Evolutionary conservation across 2,113 vertebrate species (phyloP).

Genomic region (Dasyprocta punctata): DNA sequence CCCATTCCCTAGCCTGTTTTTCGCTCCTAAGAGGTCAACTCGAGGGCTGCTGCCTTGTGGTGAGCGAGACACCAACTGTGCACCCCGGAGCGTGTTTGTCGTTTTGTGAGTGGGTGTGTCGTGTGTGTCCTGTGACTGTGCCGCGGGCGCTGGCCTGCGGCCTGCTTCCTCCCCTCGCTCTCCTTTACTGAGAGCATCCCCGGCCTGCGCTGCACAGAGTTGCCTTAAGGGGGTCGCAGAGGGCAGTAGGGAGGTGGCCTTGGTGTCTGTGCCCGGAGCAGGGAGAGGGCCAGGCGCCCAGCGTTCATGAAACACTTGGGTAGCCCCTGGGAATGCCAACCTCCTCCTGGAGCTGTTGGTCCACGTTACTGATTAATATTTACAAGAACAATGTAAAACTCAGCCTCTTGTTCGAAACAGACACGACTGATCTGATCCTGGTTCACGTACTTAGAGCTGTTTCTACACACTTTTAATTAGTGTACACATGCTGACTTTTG

Average conservation of each 20-base stretch:
- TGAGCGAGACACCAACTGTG: neutral
- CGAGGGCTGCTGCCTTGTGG: rapidly evolving
- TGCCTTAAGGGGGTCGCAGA: neutral
- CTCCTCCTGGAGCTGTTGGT: slow-evolving; percentile 59
- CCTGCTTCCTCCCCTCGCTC: neutral
- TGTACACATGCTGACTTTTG: neutral
- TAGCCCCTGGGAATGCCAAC: slow-evolving; percentile 41
- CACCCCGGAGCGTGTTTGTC: rapidly evolving
- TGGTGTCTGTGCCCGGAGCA: neutral
- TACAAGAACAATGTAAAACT: slow-evolving; percentile 48
- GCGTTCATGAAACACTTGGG: neutral
- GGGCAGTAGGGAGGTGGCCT: neutral
- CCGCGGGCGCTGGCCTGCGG: rapidly evolving
- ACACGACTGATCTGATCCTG: neutral
- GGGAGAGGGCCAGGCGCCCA: neutral
- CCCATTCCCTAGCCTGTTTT: neutral
- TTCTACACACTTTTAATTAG: slow-evolving; percentile 36
- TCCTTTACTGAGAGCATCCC: neutral
- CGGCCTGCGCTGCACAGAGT: neutral
- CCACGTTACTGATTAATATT: slow-evolving; percentile 73
- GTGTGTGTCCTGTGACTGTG: neutral
- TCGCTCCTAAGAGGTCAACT: neutral
- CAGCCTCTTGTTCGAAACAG: neutral
- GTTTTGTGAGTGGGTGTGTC: neutral
- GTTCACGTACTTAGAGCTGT: neutral